Conservation (phyloP, 2,888 invertebrate species). For the Drosophila quinaria region DNA sequence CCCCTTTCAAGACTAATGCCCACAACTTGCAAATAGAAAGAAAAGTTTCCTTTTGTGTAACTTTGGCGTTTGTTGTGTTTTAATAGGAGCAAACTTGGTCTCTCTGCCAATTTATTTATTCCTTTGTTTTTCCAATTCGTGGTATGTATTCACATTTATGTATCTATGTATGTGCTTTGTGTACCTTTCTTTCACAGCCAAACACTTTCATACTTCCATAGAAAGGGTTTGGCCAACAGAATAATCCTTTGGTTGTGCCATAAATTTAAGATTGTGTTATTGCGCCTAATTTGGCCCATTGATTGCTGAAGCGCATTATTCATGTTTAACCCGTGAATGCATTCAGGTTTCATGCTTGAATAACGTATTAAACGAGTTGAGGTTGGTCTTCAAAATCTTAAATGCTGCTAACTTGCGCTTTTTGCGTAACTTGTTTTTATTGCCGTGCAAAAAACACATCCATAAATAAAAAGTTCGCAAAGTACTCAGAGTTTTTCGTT, state of each 20-base stretch:
- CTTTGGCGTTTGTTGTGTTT: conserved; percentile 78
- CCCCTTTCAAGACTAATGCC: conserved; percentile 17
- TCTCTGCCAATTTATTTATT: conserved; percentile 67
- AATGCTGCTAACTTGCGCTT: conserved; percentile 39
- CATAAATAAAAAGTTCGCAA: conserved; percentile 65
- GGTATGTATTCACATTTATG: conserved; percentile 21
- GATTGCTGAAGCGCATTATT: conserved; percentile 52
- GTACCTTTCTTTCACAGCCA: conserved; percentile 21
- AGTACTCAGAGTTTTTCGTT: conserved; percentile 24
- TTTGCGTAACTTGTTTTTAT: conserved; percentile 67
- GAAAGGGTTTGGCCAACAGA: conserved; percentile 44
- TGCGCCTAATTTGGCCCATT: conserved; percentile 68
- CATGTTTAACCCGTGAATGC: conserved; percentile 58
- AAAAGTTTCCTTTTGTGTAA: conserved; percentile 77
- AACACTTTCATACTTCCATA: conserved; percentile 20
- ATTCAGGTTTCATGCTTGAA: conserved; percentile 35
- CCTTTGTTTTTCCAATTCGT: conserved; percentile 50
- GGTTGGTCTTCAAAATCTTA: conserved; percentile 8
- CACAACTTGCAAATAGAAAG: conserved; percentile 62
- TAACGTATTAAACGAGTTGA: conserved; percentile 11
- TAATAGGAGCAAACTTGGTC: conserved; percentile 74
- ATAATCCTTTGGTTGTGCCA: conserved; percentile 54
- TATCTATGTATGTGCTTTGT: conserved; percentile 3
- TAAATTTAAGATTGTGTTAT: conserved; percentile 71
- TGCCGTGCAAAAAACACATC: conserved; percentile 60